A percentile compares a stretch with the other conserved stretches of the same genome.
Evolutionary conservation across 2,888 invertebrate species (phyloP).

Genomic region (Pyrrhia umbra): DNA sequence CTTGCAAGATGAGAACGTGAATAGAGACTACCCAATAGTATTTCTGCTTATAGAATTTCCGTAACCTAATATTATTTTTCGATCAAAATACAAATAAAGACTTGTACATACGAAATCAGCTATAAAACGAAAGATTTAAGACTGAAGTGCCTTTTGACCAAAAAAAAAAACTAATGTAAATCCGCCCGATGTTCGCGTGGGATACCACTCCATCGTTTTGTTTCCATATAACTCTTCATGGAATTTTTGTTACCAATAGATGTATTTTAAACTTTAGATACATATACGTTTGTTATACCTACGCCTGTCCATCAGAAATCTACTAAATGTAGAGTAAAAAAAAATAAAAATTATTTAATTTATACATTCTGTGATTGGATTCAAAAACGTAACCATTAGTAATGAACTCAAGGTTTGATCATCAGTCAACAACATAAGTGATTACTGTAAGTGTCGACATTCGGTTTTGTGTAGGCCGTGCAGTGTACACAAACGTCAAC

Average conservation of each 20-base stretch:
- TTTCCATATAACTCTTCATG: conserved; percentile 27
- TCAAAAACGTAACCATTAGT: neutral
- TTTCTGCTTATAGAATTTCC: too few species aligned
- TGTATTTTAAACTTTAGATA: neutral
- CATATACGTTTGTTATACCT: neutral
- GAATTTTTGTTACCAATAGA: conserved; percentile 15
- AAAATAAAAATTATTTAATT: neutral
- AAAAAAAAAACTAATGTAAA: conserved; percentile 25
- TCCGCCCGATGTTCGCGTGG: conserved; percentile 38
- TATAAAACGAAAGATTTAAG: conserved; percentile 50
- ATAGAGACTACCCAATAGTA: too few species aligned
- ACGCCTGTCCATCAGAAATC: neutral
- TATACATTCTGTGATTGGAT: neutral
- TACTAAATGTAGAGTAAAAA: neutral
- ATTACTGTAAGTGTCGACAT: conserved; percentile 50
- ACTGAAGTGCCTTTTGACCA: conserved; percentile 24
- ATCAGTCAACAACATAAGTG: conserved; percentile 39
- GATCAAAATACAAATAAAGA: conserved; percentile 17
- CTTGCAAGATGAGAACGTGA: too few species aligned
- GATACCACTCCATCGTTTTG: conserved; percentile 9
- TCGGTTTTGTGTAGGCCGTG: conserved; percentile 25
- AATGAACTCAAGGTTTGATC: conserved; percentile 7
- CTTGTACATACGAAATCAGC: conserved; percentile 30
- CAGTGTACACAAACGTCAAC: conserved; percentile 39
- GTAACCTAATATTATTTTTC: conserved; percentile 2